Evolutionary conservation across 2,888 invertebrate species (phyloP), one percentile per base, ranked within the genome.

Genomic region (Muschampia plurimacula): DNA sequence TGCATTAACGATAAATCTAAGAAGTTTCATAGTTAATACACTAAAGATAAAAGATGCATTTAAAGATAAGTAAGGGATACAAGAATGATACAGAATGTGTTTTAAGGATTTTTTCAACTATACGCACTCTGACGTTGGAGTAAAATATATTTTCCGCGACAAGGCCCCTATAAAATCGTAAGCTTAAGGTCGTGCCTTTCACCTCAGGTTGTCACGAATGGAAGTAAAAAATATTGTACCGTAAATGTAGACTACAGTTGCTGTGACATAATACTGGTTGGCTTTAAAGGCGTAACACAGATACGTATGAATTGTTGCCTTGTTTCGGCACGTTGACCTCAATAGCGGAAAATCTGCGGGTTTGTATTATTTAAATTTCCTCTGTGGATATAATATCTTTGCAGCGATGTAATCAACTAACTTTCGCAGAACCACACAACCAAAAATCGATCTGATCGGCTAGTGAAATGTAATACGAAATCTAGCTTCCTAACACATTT

Each of bases 161-260:
- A 49, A 62, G 63, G 67, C 72, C 63, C 67, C 36, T 55, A 63
- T 55, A 62, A 67, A 72, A 63, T 63, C 57, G 72, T 67, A 72
- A 72, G n/a, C 72, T 59, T 67, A 67, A 67, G 67, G 67, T 67
- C 72, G 55, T 46, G 72, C 72, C 72, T 72, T 63, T 72, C 72
- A 72, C 72, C 72, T 72, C 62, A 41, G 60, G 32, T 49, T 55
- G 69, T 63, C 69, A 52, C 15, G 62, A 52, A 64, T 64, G 60
- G 60, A 46, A 49, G 28, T 49, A 60, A 72, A 72, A 70, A 72
- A 41, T 62, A 57, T 28, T 6, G 39, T 65, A 66, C 57, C 59
- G 70, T 44, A 65, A 59, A 65, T 49, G 46, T 60, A 44, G 44
- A 66, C 1, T 66, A 66, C 41, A 46, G 62, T 60, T 59, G 65